Evolutionary conservation across 2,888 invertebrate species (phyloP), one percentile per base, ranked within the genome.

Genomic region (Agapetus fuscipes): DNA sequence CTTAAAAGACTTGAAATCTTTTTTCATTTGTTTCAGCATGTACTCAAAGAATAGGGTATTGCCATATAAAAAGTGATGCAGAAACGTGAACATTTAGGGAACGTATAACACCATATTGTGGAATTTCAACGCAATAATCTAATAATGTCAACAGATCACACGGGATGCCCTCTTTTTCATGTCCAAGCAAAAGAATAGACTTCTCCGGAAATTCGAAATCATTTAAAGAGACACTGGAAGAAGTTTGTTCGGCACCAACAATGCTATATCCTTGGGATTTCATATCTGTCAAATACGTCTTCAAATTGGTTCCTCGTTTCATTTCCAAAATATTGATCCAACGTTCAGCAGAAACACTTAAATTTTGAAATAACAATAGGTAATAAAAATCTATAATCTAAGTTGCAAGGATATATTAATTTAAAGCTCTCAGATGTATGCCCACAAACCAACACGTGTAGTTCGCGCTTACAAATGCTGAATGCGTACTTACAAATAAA

Each of bases 71-170:
- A 37, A 94, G 75, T 7, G 95, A 90, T 1, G 89, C 94, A 3
- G 90, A 87, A 2, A 96, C 95, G 56, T 96, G 95, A 1, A 96
- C 96, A 63, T 96, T 87, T n/a, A 87, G 64, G 0, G 91, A 91
- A 31, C 94, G 72, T 10, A 88, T 79, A 37, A 86, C 69, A 0
- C 95, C 96, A 51, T 79, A 74, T 58, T 96, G 95, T 0, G 94
- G 93, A 52, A 96, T 88, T 65, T 95, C 93, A 2, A 96, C 79
- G 54, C 91, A 90, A 26, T 71, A 67, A 57, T 96, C 90, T 57
- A 95, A 69, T 24, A 85, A 58, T 2, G 85, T 81, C 42, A 96
- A 74, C 34, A 96, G 62, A 53, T 88, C 77, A 3, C 86, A 81
- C 0, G 94, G 87, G 37, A 96, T 82, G 0, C 96, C 96, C 59